Evolutionary conservation across 2,113 vertebrate genomes (phyloP).

Genomic region (Corvus moneduloides): DNA sequence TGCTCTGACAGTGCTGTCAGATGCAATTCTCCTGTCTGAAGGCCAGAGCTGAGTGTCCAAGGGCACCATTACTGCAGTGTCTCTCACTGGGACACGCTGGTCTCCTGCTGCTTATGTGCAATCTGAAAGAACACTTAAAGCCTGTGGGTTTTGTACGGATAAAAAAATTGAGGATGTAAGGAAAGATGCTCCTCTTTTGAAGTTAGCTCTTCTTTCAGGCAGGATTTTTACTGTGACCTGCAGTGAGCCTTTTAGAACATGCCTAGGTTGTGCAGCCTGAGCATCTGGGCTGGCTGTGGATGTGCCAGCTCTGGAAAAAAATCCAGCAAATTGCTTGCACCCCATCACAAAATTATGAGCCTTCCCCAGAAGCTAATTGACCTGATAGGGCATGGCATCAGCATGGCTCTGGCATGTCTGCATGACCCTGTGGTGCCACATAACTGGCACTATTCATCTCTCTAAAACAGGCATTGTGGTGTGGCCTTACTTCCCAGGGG

Average conservation of each 20-base stretch:
- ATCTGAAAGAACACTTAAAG: not conserved
- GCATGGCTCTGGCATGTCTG: not conserved
- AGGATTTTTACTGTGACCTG: not conserved
- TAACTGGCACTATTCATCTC: not conserved
- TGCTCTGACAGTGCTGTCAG: not conserved
- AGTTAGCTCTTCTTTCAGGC: not conserved
- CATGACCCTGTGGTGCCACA: not conserved
- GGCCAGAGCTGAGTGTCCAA: not conserved
- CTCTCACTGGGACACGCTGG: accelerated
- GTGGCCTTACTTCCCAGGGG: not conserved
- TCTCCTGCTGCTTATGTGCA: not conserved
- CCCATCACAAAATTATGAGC: not conserved
- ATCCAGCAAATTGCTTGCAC: not conserved
- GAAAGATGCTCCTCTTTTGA: not conserved
- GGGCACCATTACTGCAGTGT: not conserved
- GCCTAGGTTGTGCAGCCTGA: not conserved
- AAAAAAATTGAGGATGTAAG: not conserved
- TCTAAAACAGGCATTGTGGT: not conserved
- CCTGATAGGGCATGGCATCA: not conserved
- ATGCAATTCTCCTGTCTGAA: not conserved
- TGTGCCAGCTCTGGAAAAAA: not conserved
- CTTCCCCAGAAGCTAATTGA: not conserved
- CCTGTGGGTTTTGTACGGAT: not conserved
- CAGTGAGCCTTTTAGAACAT: not conserved
- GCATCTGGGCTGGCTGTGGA: not conserved